Percentiles rank a stretch among this genome's conserved stretches.
Conservation (phyloP, 2,797 vertebrate genomes). For the Helostoma temminkii region DNA sequence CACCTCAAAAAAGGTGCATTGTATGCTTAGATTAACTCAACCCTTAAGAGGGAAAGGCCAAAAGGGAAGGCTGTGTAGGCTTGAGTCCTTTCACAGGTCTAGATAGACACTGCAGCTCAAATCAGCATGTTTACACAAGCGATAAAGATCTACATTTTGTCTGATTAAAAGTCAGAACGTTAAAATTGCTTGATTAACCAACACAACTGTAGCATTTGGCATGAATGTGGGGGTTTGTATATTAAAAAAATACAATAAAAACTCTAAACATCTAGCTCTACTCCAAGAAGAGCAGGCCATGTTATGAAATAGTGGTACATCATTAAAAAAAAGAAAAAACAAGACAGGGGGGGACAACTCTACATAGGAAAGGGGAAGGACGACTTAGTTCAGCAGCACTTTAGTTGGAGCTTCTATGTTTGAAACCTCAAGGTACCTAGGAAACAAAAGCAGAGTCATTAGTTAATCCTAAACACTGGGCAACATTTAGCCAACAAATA, state of each 20-base stretch:
- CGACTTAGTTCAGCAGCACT: conserved; percentile 83
- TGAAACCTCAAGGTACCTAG: conserved; percentile 92
- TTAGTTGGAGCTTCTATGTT: conserved; percentile 88
- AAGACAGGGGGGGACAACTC: conserved; percentile 17
- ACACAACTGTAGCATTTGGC: conserved; percentile 50
- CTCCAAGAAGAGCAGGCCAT: conserved; percentile 68
- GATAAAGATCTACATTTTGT: conserved; percentile 30
- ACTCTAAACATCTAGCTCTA: conserved; percentile 52
- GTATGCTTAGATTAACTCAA: conserved; percentile 4
- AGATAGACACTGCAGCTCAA: conserved; percentile 5
- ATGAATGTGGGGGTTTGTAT: conserved; percentile 61
- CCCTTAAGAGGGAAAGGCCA: background rate
- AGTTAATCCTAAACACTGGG: too few species aligned
- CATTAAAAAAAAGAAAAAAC: conserved; percentile 38
- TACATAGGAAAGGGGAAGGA: conserved; percentile 3
- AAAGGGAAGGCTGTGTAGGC: background rate
- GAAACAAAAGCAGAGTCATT: background rate
- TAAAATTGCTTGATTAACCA: conserved; percentile 68
- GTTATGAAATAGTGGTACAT: conserved; percentile 35
- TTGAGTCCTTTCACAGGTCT: conserved; percentile 32
- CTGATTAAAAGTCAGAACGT: conserved; percentile 55
- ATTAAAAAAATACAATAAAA: conserved; percentile 74
- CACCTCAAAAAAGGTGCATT: background rate
- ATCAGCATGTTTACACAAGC: conserved; percentile 23
- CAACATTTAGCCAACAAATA: background rate